These are phyloP conservation scores for Melanostoma mellinum DNA, from an alignment of 2,888 invertebrate genomes.

Conservation along the genomic window DNA sequence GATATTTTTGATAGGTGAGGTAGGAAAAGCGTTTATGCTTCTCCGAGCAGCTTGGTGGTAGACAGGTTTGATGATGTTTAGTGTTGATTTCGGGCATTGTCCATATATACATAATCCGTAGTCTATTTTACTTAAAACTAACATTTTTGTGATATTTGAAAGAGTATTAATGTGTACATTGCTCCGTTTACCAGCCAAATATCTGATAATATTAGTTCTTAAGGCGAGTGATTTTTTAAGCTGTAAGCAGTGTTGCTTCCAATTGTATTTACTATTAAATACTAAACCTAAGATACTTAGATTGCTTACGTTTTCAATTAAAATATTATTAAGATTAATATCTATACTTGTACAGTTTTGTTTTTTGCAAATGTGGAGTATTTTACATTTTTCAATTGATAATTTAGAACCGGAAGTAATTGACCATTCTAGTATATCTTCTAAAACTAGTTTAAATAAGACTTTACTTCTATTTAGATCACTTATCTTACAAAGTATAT, in stretches of 20 bases:
- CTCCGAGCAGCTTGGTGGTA: constrained; percentile 19
- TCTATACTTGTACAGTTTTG: background rate
- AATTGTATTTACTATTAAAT: background rate
- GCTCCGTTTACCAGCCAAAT: too few species aligned
- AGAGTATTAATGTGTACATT: too few species aligned
- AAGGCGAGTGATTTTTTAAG: background rate
- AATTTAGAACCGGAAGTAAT: background rate
- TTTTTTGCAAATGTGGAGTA: background rate
- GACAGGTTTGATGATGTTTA: background rate
- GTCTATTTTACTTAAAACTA: background rate
- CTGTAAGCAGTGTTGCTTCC: constrained; percentile 7
- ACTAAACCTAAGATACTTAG: too few species aligned
- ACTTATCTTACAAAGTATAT: background rate
- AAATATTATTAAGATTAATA: background rate
- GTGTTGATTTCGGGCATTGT: background rate
- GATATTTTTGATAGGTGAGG: constrained; percentile 15
- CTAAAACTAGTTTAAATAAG: constrained; percentile 1
- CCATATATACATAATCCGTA: background rate
- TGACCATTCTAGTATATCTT: too few species aligned
- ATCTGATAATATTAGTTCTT: too few species aligned
- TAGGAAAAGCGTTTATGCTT: constrained; percentile 30
- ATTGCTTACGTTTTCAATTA: background rate
- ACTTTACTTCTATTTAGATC: background rate
- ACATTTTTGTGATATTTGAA: background rate
- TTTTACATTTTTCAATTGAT: constrained; percentile 1